Evolutionary conservation across 2,888 invertebrate genomes (phyloP), one percentile per base, ranked within the genome.

Genomic region (Noctua janthina): DNA sequence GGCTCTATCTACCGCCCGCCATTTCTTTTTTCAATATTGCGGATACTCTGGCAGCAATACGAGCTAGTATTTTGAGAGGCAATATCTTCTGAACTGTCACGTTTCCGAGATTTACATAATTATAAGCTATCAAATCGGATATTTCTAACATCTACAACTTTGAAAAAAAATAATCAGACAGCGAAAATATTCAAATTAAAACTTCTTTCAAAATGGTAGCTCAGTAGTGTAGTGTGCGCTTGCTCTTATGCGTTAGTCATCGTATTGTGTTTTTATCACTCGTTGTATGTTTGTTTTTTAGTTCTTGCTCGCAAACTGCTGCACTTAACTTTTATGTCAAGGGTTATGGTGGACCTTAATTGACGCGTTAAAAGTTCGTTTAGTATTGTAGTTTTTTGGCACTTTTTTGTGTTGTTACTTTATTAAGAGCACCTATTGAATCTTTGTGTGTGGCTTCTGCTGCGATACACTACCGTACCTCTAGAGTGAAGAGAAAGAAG

Each of bases 231-330:
- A 17, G 67, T 83, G 87, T 79, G 88, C 78, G 69, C 74, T 43
- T 56, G 17, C 17, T 54, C 82, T 88, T 83, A 84, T 67, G 59
- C 70, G 77, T 86, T 84, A 78, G 71, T 86, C 86, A 85, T 82
- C 82, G 80, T 68, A 90, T 88, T 84, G 86, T 87, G 79, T 84
- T 89, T 89, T 88, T 90, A 89, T 84, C 82, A 78, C 79, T 64
- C 51, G 72, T 39, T 76, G 79, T 77, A 66, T 76, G 83, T 85
- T 85, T 84, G 79, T 82, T 87, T 81, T 83, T 87, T 78, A 82
- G 72, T 82, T 56, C 76, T 73, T 88, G 67, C 80, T 88, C 79
- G 68, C 79, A 86, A 87, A 90, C 87, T 85, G 82, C 79, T 88
- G 83, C 83, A 84, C 83, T 81, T 70, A 79, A 89, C 23, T 81